Evolutionary conservation across 2,113 vertebrate species (phyloP).

Genomic region (Lophura nycthemera): DNA sequence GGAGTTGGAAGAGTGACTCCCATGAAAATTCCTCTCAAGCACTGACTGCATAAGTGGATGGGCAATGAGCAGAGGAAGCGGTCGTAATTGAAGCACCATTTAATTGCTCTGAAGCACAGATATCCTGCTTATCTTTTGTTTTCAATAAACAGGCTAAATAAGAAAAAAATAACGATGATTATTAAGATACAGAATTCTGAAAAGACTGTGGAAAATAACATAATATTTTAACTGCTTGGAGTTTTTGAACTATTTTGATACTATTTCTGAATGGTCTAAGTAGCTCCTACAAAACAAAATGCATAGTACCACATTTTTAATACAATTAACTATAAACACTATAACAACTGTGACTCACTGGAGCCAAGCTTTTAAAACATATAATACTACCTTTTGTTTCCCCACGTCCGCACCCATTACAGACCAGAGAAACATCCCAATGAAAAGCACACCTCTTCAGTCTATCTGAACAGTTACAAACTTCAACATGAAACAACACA

Average conservation of each 20-base stretch:
- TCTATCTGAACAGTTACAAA: neutral
- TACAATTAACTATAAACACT: neutral
- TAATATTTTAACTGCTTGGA: neutral
- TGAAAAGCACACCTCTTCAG: neutral
- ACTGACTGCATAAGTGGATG: fast-evolving
- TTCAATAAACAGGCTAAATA: neutral
- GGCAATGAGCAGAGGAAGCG: neutral
- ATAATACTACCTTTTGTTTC: neutral
- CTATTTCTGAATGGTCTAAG: neutral
- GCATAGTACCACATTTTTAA: neutral
- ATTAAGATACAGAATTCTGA: neutral
- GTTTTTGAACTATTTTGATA: neutral
- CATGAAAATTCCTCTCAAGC: neutral
- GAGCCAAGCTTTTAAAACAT: neutral
- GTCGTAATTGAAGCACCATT: neutral
- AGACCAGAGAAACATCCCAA: neutral
- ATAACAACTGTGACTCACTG: neutral
- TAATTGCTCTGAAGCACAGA: neutral
- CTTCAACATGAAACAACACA: neutral
- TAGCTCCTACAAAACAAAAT: neutral
- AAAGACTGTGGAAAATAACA: neutral
- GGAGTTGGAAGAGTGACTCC: neutral
- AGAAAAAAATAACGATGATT: neutral
- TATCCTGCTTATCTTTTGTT: neutral
- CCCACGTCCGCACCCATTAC: neutral